These are phyloP conservation scores for Sebastes flavidus DNA, from an alignment of 2,797 vertebrate species.

Conservation along the genomic window DNA sequence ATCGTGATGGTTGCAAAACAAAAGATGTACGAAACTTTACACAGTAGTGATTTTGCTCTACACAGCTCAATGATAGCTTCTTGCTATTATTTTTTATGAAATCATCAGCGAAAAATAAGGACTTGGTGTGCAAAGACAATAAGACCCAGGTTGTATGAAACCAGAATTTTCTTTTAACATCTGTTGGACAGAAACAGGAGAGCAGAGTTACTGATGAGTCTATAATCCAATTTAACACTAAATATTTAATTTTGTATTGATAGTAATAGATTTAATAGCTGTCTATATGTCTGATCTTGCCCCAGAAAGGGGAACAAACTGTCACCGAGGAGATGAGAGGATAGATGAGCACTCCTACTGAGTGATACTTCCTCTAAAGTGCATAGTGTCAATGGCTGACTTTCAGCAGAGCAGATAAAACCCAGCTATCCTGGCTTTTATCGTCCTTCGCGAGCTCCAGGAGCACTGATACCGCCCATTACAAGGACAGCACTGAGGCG, in stretches of 20 bases:
- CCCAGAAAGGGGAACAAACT: constrained; percentile 22
- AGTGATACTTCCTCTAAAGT: constrained; percentile 87
- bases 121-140: no score
- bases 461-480: constrained; percentile 81
- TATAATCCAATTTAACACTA: neutral
- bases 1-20: no score
- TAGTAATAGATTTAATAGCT: neutral
- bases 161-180: neutral
- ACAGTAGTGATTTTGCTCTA: no score
- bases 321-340: constrained; percentile 67
- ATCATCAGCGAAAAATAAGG: no score
- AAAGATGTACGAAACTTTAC: no score
- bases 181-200: neutral
- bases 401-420: constrained; percentile 86
- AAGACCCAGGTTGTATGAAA: neutral
- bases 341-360: constrained; percentile 72
- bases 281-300: neutral
- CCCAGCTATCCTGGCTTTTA: constrained; percentile 78
- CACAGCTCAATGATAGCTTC: no score
- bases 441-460: constrained; percentile 68
- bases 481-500: constrained; percentile 81
- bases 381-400: constrained; percentile 84
- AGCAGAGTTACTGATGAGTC: neutral
- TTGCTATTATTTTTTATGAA: no score
- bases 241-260: neutral